Base-by-base conservation (phyloP, 2,888 invertebrate species). In the Stomorhina lunata region DNA sequence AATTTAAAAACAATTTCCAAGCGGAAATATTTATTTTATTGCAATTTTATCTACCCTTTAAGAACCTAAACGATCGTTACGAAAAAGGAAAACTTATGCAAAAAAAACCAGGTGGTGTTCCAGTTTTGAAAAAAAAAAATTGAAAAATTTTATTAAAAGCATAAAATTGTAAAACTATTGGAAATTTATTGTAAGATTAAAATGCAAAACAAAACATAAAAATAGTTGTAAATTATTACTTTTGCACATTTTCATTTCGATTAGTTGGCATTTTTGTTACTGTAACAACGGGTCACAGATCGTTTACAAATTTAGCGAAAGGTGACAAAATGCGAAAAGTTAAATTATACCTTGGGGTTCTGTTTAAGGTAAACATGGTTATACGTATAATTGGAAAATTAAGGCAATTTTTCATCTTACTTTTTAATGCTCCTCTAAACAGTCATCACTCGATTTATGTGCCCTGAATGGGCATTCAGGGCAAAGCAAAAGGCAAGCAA, bases 21-120 rank as follows among this genome's bases (percentile, higher is more conserved):
- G 87, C 89, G 89, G 89, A 89, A 87, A 89, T 88, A 88, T 89
- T 89, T 87, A 89, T 88, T 89, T 89, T 89, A 89, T 89, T 89
- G 88, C 87, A 79, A 63, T 83, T 85, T 81, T 85, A 73, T 79
- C 81, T 82, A 66, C 79, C 80, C 69, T 71, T 66, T 71, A 50
- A 32, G n/a, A 43, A 15, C 25, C 9, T 45, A 37, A 22, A 7
- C 29, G 12, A 45, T 4, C 6, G n/a, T n/a, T n/a, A n/a, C n/a
- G n/a, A n/a, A 65, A 15, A 40, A 10, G 48, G 27, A 40, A 40
- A 40, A 4, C 2, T 15, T 17, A 0, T 15, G 0, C 4, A 2
- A 3, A 17, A 32, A 12, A 40, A 22, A 45, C 53, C 77, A 77
- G 77, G 61, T 77, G 77, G n/a, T 77, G 68, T 61, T 43, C 17